These are phyloP conservation scores for Magallana nippona DNA, from an alignment of 2,888 invertebrate genomes.

Conservation along the genomic window DNA sequence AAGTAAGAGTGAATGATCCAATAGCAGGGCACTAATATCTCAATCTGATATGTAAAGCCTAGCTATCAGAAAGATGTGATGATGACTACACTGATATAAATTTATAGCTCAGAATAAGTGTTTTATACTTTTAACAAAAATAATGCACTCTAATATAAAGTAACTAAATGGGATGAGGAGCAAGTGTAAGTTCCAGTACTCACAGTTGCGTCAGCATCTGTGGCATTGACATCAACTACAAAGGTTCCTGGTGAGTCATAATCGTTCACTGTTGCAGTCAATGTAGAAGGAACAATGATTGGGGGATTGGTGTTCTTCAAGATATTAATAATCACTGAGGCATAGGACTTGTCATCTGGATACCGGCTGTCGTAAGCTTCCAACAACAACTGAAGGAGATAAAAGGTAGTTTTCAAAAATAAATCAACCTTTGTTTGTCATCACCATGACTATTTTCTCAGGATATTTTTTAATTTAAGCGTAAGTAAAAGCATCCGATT, in stretches of 20 bases:
- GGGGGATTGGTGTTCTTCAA: slow-evolving; percentile 70
- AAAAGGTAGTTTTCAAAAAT: not conserved
- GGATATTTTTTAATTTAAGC: too few species aligned
- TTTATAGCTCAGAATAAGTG: too few species aligned
- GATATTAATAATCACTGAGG: slow-evolving; percentile 68
- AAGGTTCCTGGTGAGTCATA: slow-evolving; percentile 70
- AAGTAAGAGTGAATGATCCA: too few species aligned
- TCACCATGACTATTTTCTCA: too few species aligned
- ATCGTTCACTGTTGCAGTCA: slow-evolving; percentile 67
- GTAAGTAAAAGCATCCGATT: too few species aligned
- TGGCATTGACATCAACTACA: slow-evolving; percentile 67
- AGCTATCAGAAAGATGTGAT: too few species aligned
- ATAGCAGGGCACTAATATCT: too few species aligned
- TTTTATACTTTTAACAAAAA: too few species aligned
- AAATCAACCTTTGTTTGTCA: not conserved
- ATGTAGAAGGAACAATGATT: slow-evolving; percentile 58
- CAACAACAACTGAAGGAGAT: slow-evolving; percentile 64
- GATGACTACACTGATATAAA: too few species aligned
- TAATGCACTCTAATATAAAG: too few species aligned
- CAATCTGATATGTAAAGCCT: too few species aligned
- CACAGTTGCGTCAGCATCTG: slow-evolving; percentile 72
- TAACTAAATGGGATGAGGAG: too few species aligned
- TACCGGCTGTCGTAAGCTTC: slow-evolving; percentile 69
- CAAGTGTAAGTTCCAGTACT: slow-evolving; percentile 35
- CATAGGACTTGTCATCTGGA: slow-evolving; percentile 64